Conservation (phyloP, 2,888 invertebrate species). For the Stenoptilia bipunctidactyla region DNA sequence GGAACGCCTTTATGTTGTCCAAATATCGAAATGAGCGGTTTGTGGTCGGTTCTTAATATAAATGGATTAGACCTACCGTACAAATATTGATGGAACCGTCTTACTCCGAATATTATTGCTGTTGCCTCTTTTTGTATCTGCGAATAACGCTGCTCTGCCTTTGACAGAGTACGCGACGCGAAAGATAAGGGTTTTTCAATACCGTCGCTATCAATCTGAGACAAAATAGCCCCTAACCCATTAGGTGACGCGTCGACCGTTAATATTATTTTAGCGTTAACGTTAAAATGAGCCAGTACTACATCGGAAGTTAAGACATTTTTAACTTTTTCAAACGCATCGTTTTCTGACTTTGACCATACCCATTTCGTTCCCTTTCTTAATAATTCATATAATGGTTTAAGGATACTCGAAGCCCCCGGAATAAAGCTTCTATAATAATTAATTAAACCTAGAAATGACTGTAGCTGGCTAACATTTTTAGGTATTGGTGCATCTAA, state of each 20-base stretch:
- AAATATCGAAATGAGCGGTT: background rate
- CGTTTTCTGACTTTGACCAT: background rate
- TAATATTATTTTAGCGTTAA: background rate
- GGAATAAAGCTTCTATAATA: background rate
- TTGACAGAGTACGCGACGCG: background rate
- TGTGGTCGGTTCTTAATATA: background rate
- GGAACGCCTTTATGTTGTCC: background rate
- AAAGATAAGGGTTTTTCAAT: background rate
- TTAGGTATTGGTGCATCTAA: background rate
- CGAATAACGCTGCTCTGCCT: background rate
- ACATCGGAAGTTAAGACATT: background rate
- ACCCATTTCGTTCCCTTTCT: background rate
- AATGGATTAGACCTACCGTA: background rate
- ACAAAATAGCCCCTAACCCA: too few relatives aligned
- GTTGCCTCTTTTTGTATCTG: background rate
- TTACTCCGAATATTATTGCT: background rate
- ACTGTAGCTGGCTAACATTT: background rate
- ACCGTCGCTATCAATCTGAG: too few relatives aligned
- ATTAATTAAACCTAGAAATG: background rate
- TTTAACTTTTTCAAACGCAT: too few relatives aligned
- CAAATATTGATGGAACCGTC: background rate
- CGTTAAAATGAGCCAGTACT: slow-evolving; percentile 1
- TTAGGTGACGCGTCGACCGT: background rate
- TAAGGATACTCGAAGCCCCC: background rate
- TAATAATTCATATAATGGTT: background rate